Percentiles rank a stretch among this genome's conserved stretches.
phyloP scores from a whole-genome alignment of 2,888 invertebrate genomes.

The Lasioglossum malachurum region DNA sequence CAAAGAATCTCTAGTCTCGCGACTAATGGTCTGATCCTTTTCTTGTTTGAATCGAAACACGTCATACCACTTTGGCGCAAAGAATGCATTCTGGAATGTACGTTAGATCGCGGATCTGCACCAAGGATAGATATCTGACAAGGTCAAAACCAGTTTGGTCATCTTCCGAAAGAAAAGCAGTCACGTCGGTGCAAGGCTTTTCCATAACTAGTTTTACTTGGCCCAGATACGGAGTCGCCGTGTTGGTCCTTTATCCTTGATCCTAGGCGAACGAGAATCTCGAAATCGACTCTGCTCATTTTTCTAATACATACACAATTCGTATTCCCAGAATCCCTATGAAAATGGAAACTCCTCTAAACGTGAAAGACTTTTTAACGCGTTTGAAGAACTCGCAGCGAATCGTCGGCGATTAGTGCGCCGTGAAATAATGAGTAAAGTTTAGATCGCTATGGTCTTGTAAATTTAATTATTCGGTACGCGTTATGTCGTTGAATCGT shows the following conservation, averaged over 20 bases:
- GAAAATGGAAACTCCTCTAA: background rate
- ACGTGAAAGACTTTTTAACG: background rate
- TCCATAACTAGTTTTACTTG: conserved; percentile 76
- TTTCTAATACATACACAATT: background rate
- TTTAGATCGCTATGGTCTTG: background rate
- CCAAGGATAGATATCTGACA: conserved; percentile 48
- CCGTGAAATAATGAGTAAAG: background rate
- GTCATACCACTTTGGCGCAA: background rate
- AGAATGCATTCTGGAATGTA: conserved; percentile 56
- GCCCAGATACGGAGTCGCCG: conserved; percentile 70
- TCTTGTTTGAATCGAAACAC: conserved; percentile 7
- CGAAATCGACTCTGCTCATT: conserved; percentile 20
- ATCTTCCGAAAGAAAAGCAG: conserved; percentile 71
- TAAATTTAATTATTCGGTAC: background rate
- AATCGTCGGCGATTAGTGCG: background rate
- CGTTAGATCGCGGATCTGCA: conserved; percentile 60
- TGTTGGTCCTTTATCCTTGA: conserved; percentile 42
- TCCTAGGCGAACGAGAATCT: conserved; percentile 23
- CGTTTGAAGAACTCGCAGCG: background rate
- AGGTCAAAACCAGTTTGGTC: conserved; percentile 67
- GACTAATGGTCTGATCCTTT: background rate
- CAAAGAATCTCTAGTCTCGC: background rate
- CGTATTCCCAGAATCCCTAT: background rate
- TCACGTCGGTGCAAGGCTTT: conserved; percentile 65
- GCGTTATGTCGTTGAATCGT: background rate